phyloP scores from a whole-genome alignment of 1,140 invertebrate genomes.

The Antheraea pernyi region DNA sequence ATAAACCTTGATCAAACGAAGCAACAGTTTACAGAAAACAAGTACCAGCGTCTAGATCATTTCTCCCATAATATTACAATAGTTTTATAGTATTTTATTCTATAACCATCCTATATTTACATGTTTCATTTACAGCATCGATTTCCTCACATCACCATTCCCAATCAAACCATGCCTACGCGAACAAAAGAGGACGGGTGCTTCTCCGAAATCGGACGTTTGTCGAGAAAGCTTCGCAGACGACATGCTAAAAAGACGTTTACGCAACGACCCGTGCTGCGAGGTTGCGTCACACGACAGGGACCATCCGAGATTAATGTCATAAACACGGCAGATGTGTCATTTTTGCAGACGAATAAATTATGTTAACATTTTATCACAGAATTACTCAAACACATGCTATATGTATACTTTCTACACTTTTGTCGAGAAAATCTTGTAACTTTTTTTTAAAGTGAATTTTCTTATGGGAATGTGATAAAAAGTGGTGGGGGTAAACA shows the following conservation, averaged over 20 bases:
- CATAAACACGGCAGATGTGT: slow-evolving; percentile 17
- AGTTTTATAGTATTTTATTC: not conserved
- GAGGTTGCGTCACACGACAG: slow-evolving; percentile 43
- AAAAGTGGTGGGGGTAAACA: too few relatives aligned
- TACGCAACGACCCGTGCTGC: slow-evolving; percentile 48
- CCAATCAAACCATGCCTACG: slow-evolving; percentile 17
- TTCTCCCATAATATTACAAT: too few relatives aligned
- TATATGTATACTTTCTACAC: too few relatives aligned
- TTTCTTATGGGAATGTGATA: too few relatives aligned
- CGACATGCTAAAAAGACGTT: slow-evolving; percentile 65
- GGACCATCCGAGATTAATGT: slow-evolving; percentile 27
- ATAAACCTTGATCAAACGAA: too few relatives aligned
- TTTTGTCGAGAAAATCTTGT: too few relatives aligned
- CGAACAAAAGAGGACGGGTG: slow-evolving; percentile 57
- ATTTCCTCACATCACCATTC: slow-evolving; percentile 71
- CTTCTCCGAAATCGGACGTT: slow-evolving; percentile 44
- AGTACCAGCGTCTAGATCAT: too few relatives aligned
- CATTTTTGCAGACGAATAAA: not conserved
- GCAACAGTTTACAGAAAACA: too few relatives aligned
- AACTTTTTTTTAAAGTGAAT: too few relatives aligned
- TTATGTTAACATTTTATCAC: not conserved
- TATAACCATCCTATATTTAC: slow-evolving; percentile 9
- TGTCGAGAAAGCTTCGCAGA: slow-evolving; percentile 56
- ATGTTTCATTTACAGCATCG: slow-evolving; percentile 48
- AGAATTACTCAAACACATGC: too few relatives aligned